Percentiles rank a stretch among this genome's conserved stretches.
Evolutionary conservation across 2,113 vertebrate species (phyloP).

Genomic region (Gallinago paraguaiae): DNA sequence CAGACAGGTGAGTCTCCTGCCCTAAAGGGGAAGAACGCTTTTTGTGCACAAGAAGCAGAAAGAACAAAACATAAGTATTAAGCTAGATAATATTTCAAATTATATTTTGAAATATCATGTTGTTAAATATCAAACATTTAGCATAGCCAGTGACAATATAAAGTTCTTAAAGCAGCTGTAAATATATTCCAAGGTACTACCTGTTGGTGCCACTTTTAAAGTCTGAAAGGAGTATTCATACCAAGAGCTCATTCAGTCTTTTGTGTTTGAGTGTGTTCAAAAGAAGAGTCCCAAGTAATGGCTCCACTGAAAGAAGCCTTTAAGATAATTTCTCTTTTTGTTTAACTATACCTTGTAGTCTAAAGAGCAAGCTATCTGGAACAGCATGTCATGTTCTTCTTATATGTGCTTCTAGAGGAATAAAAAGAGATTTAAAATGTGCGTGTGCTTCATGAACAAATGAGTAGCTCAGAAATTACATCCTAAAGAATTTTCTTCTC

Average conservation of each 20-base stretch:
- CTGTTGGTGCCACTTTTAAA: background rate
- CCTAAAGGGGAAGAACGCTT: background rate
- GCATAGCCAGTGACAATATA: background rate
- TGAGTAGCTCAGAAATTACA: background rate
- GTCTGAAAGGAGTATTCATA: background rate
- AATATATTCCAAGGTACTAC: background rate
- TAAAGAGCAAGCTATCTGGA: background rate
- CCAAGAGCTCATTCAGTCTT: background rate
- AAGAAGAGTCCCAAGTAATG: background rate
- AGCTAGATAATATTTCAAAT: background rate
- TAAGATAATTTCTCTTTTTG: background rate
- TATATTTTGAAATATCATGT: background rate
- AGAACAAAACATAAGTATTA: background rate
- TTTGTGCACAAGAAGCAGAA: background rate
- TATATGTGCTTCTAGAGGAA: background rate
- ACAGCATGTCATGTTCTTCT: background rate
- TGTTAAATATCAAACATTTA: background rate
- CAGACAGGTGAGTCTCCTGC: conserved; percentile 87
- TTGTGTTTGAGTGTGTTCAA: background rate
- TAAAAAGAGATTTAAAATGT: background rate
- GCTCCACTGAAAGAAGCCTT: background rate
- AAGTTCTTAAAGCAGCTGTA: background rate
- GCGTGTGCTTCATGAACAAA: background rate
- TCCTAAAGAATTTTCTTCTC: background rate
- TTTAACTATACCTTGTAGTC: background rate